These are phyloP conservation scores for Galendromus occidentalis DNA, from an alignment of 1,140 invertebrate genomes.

Conservation along the genomic window DNA sequence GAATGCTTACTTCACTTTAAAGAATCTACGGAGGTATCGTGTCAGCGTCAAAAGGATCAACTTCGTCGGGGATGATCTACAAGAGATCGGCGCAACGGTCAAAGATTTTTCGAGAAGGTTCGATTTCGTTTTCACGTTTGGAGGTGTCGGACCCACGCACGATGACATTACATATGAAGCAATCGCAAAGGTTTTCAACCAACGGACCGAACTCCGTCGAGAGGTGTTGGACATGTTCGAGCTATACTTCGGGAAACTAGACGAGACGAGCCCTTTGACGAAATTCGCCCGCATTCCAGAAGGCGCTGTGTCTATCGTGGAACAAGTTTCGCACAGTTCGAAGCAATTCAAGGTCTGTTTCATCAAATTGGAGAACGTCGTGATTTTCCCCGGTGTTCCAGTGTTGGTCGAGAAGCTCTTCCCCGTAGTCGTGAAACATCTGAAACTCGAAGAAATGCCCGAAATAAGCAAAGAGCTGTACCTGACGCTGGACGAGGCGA, in stretches of 20 bases:
- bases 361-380: slow-evolving; percentile 41
- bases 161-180: slow-evolving; percentile 64
- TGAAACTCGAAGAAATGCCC: slow-evolving; percentile 19
- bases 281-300: background rate
- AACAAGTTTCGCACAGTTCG: slow-evolving; percentile 32
- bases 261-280: slow-evolving; percentile 25
- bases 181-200: slow-evolving; percentile 47
- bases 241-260: slow-evolving; percentile 24
- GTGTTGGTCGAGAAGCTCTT: slow-evolving; percentile 29
- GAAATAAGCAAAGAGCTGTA: slow-evolving; percentile 29
- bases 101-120: slow-evolving; percentile 37
- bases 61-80: slow-evolving; percentile 46
- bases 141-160: slow-evolving; percentile 63
- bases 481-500: slow-evolving; percentile 37
- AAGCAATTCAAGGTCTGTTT: slow-evolving; percentile 34
- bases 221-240: slow-evolving; percentile 38
- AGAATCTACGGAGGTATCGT: slow-evolving; percentile 41
- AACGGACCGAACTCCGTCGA: slow-evolving; percentile 36
- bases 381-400: slow-evolving; percentile 56
- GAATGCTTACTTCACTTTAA: slow-evolving; percentile 47
- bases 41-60: slow-evolving; percentile 46
- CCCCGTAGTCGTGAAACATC: slow-evolving; percentile 23
- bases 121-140: slow-evolving; percentile 49
- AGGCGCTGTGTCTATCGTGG: slow-evolving; percentile 17
- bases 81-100: slow-evolving; percentile 47